Percentiles rank a stretch among this genome's conserved stretches.
Conservation (phyloP, 1,140 invertebrate species). For the Drosophila santomea region DNA sequence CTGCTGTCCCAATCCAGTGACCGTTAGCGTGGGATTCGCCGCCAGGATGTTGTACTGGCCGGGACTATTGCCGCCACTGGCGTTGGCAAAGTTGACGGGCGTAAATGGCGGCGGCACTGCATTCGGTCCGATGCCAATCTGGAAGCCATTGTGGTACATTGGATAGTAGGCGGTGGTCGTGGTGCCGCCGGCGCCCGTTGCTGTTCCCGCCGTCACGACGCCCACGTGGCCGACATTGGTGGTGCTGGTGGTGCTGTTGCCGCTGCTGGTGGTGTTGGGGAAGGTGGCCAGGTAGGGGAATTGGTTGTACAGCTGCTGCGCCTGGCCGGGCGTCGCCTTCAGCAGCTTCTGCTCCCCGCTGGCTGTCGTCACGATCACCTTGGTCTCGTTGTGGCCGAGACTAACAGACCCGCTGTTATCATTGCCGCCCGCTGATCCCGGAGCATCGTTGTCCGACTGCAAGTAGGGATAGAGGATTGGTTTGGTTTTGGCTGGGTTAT, state of each 20-base stretch:
- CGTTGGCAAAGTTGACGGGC: slow-evolving; percentile 75
- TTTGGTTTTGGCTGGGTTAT: slow-evolving; percentile 1
- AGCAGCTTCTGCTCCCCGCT: slow-evolving; percentile 65
- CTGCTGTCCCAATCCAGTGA: slow-evolving; percentile 43
- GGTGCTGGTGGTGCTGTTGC: slow-evolving; percentile 38
- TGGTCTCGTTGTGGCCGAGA: slow-evolving; percentile 71
- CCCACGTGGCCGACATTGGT: slow-evolving; percentile 44
- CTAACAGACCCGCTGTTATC: slow-evolving; percentile 84
- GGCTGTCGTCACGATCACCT: slow-evolving; percentile 72
- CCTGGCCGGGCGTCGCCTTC: slow-evolving; percentile 56
- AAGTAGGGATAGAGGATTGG: slow-evolving; percentile 7
- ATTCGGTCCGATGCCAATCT: slow-evolving; percentile 76
- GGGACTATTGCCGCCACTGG: slow-evolving; percentile 64
- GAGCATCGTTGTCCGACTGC: slow-evolving; percentile 54
- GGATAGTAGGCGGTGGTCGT: slow-evolving; percentile 76
- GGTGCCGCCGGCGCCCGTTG: slow-evolving; percentile 18
- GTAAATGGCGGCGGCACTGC: slow-evolving; percentile 81
- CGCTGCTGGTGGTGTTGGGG: slow-evolving; percentile 48
- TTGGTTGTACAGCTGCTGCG: slow-evolving; percentile 76
- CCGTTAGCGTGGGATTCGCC: slow-evolving; percentile 58
- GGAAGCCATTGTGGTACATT: slow-evolving; percentile 85
- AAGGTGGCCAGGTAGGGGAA: slow-evolving; percentile 81
- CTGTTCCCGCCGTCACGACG: slow-evolving; percentile 6
- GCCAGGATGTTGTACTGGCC: slow-evolving; percentile 71
- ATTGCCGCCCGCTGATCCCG: slow-evolving; percentile 36